Evolutionary conservation across 2,888 invertebrate genomes (phyloP), one percentile per base, ranked within the genome.

Genomic region (Merodon equestris): DNA sequence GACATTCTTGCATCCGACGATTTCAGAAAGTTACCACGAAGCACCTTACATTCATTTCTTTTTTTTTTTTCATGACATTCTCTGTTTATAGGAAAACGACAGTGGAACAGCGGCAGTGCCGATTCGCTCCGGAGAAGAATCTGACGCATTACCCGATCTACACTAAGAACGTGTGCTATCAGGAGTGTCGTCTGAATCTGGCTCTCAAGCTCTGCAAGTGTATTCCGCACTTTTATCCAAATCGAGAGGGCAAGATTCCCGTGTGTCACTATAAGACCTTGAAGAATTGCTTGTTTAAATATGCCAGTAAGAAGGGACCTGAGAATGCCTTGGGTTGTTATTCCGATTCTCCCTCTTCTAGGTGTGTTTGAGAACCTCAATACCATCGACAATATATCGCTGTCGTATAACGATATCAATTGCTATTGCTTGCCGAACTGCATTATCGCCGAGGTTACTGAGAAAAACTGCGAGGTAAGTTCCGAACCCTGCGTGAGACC

Each of bases 221-320:
- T 44, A 89, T 89, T 79, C 89, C 89, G 1, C 89, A 89, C 76
- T 89, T 89, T 73, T 89, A 89, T 83, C 88, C 88, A 0, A 89
- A 89, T 81, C 83, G 83, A 54, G 83, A 88, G 87, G 81, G 83
- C 84, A 79, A 54, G 4, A 70, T 87, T 45, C 84, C 83, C 0
- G 86, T 88, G 0, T 88, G 88, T 74, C 77, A 83, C 66, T 88
- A 87, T 47, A 83, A 83, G 60, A 66, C 45, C 2, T 75, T 89
- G 1, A 85, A 83, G 14, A 53, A 82, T 1, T 89, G 89, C 47
- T 84, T 89, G 50, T 85, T 85, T 0, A 54, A 50, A 9, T 82
- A 87, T 77, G 81, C 83, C 34, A 70, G 87, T 87, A 66, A 81
- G 27, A 27, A 27, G 7, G 7, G n/a, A n/a, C n/a, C n/a, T n/a